Evolutionary conservation across 2,888 invertebrate genomes (phyloP).

Genomic region (Sphinx pinastri): DNA sequence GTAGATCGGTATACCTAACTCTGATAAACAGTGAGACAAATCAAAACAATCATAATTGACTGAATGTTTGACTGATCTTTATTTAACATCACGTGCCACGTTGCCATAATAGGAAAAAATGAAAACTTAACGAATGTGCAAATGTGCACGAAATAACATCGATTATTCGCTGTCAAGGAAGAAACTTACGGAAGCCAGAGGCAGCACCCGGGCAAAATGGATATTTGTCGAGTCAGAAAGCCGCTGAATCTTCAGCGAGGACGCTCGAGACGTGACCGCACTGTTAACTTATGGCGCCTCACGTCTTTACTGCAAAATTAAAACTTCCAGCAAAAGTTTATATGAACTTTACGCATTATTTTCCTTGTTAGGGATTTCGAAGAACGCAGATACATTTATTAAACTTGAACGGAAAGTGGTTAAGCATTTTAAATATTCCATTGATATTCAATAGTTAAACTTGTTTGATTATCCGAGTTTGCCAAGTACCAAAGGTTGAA

Average conservation of each 20-base stretch:
- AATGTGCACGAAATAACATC: conserved; percentile 6
- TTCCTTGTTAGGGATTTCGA: not conserved
- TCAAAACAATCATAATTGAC: no score
- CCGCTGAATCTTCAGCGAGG: conserved; percentile 41
- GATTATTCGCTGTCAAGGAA: conserved; percentile 35
- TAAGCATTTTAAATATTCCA: not conserved
- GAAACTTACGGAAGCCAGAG: conserved; percentile 45
- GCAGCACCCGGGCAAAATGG: conserved; percentile 52
- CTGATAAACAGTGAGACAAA: no score
- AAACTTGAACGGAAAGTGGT: no score
- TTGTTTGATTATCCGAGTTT: conserved; percentile 6
- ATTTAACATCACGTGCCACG: no score
- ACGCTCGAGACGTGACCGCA: conserved; percentile 53
- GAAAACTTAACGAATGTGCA: not conserved
- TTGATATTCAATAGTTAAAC: not conserved
- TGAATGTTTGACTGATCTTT: no score
- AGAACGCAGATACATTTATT: not conserved
- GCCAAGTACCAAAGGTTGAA: not conserved
- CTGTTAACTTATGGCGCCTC: conserved; percentile 46
- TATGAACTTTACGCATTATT: not conserved
- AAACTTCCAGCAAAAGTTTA: conserved; percentile 19
- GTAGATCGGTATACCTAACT: no score
- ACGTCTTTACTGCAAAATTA: conserved; percentile 34
- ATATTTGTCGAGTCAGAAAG: conserved; percentile 57
- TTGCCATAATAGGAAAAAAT: no score